These are phyloP conservation scores for Phyllostomus hastatus DNA, from an alignment of 2,113 vertebrate genomes.

Conservation along the genomic window DNA sequence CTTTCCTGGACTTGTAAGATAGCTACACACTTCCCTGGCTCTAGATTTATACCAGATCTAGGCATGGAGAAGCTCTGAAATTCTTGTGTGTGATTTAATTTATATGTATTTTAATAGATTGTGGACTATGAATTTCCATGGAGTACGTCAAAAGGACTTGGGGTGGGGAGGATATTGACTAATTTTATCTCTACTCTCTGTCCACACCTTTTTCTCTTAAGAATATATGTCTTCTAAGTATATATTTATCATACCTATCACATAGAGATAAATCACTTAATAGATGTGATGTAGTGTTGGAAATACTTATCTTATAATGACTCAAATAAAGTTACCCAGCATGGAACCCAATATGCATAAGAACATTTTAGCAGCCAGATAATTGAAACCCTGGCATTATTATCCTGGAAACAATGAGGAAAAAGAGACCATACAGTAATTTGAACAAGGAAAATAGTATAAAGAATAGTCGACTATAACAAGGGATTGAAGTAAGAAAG, in stretches of 20 bases:
- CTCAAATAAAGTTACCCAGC: not conserved
- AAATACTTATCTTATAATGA: constrained; percentile 1
- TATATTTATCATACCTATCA: not conserved
- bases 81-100: not conserved
- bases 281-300: not conserved
- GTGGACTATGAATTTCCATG: not conserved
- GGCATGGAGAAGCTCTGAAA: not conserved
- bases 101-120: not conserved
- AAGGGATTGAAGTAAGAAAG: not conserved
- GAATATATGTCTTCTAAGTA: not conserved
- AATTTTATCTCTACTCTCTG: not conserved
- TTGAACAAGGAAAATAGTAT: not conserved
- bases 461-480: not conserved
- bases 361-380: not conserved
- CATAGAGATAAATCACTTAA: not conserved
- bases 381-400: not conserved
- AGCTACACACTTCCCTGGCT: not conserved
- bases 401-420: not conserved
- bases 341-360: not conserved
- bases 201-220: not conserved
- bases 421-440: not conserved
- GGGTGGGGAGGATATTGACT: not conserved
- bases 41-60: not conserved
- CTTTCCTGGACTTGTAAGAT: not conserved
- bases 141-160: not conserved